Conservation (phyloP, 2,113 vertebrate species). For the Colaptes auratus region DNA sequence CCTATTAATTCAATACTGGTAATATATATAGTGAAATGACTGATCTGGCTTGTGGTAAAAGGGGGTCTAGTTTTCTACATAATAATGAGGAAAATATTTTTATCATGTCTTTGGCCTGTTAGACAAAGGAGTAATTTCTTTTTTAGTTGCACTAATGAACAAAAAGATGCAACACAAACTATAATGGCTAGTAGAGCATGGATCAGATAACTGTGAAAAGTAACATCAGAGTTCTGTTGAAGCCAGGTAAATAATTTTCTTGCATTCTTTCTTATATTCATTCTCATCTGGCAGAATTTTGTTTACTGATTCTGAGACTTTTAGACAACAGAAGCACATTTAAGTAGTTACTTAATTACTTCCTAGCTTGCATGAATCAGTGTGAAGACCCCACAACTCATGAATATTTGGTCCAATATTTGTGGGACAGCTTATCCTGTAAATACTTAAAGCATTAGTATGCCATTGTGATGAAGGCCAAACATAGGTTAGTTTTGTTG, state of each 20-base stretch:
- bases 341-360: not conserved
- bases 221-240: not conserved
- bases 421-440: not conserved
- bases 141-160: not conserved
- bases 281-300: not conserved
- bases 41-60: not conserved
- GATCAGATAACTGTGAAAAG: not conserved
- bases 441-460: not conserved
- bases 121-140: not conserved
- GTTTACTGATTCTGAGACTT: not conserved
- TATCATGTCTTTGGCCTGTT: not conserved
- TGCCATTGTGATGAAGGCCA: not conserved
- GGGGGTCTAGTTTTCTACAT: not conserved
- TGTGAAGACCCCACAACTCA: not conserved
- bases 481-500: not conserved
- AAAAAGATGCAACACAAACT: not conserved
- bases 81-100: not conserved
- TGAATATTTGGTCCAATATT: not conserved
- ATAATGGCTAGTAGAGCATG: not conserved
- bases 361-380: not conserved
- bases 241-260: not conserved
- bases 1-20: not conserved
- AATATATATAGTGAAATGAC: not conserved
- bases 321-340: not conserved
- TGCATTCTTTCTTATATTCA: not conserved